Base-by-base conservation (phyloP, 1,140 invertebrate genomes). In the Eriosoma lanigerum region DNA sequence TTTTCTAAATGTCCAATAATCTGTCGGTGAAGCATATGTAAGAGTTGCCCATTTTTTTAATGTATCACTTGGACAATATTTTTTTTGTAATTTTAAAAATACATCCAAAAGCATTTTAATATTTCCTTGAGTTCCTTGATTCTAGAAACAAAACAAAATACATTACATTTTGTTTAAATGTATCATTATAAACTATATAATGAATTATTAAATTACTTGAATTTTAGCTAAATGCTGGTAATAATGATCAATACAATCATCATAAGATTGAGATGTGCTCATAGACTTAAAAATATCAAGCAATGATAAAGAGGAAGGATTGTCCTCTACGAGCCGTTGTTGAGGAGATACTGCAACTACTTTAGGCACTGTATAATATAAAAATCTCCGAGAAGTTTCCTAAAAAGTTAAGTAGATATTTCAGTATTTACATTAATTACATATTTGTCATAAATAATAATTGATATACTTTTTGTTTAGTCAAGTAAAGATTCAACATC, bases 1-100 rank as follows among this genome's bases (percentile, higher is more conserved):
- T 90, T 98, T 98, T 82, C 97, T 89, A 87, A 98, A 98, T 29
- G 96, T 97, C 96, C 96, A 99, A 87, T 97, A 98, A 87, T 98
- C 95, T 0, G 96, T 97, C 17, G 96, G 93, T 8, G 91, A 91
- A 5, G 91, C 89, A 88, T 96, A 98, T 0, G 94, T 97, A 82
- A 92, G 91, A 3, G 91, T 84, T 0, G 96, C 95, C 96, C 97
- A 98, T 84, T 96, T 92, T 84, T 91, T 93, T 1, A 98, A 86
- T 84, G 98, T 88, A 0, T 91, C 94, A 82, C 90, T 89, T 0
- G 95, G 93, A 19, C 98, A 94, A 92, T 97, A 95, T 44, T 90
- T 94, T 3, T 89, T 90, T 87, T 98, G 96, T 1, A 98, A 93
- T 85, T 98, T 93, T 84, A 93, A 92, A 46, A 97, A 87, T 83